These are phyloP conservation scores for Erpornis zantholeuca DNA, from an alignment of 2,113 vertebrate species.

Conservation along the genomic window DNA sequence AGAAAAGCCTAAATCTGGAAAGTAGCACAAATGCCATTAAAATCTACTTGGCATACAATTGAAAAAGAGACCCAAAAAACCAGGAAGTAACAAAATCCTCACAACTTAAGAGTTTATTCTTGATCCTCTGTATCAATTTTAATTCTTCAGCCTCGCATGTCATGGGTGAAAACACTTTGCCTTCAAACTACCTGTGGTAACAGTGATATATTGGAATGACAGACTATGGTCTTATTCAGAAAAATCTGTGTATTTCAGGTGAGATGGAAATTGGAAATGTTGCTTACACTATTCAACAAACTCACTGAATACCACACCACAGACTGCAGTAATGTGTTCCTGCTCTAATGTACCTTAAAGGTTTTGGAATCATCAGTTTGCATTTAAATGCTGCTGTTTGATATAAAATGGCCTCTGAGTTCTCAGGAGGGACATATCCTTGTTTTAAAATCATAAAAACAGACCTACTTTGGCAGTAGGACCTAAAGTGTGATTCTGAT, in stretches of 20 bases:
- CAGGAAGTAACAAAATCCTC: neutral
- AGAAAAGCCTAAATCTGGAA: constrained; percentile 2
- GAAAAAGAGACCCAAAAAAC: neutral
- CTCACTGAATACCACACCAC: neutral
- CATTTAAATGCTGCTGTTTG: neutral
- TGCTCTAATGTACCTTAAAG: neutral
- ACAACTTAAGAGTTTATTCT: neutral
- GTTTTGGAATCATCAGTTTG: neutral
- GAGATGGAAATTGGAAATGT: neutral
- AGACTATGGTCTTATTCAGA: neutral
- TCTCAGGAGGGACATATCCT: neutral
- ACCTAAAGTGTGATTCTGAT: neutral
- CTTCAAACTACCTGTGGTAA: neutral
- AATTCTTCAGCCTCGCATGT: neutral
- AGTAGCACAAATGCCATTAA: neutral
- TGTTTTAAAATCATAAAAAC: neutral
- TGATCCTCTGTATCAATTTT: neutral
- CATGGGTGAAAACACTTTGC: neutral
- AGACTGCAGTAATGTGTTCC: neutral
- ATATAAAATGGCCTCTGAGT: neutral
- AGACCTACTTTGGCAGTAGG: constrained; percentile 35
- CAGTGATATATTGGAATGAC: neutral
- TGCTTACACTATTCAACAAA: neutral
- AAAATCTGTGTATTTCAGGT: neutral
- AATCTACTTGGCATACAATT: neutral